These are phyloP conservation scores for Anodontia alba DNA, from an alignment of 2,888 invertebrate species.

Conservation along the genomic window DNA sequence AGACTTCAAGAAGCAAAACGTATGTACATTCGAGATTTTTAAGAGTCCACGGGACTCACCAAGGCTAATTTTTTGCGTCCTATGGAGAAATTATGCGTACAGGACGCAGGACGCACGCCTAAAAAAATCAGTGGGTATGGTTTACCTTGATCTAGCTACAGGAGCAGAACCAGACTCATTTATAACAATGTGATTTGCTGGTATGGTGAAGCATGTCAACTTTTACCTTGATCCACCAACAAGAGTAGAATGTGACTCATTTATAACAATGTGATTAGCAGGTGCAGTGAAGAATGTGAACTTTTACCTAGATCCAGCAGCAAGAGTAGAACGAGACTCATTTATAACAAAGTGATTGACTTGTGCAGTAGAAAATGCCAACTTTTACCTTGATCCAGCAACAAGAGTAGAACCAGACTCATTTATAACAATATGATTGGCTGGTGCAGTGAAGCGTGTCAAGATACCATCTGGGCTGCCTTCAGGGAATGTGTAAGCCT, in stretches of 20 bases:
- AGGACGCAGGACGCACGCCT: too few species aligned
- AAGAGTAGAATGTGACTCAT: conserved; percentile 88
- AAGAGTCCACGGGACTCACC: too few species aligned
- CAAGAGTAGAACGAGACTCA: conserved; percentile 88
- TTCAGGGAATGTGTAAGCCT: conserved; percentile 91
- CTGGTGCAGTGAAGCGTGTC: conserved; percentile 94
- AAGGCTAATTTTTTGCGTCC: too few species aligned
- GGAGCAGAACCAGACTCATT: conserved; percentile 89
- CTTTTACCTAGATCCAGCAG: conserved; percentile 88
- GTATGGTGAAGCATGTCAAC: conserved; percentile 94
- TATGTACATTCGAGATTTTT: too few species aligned
- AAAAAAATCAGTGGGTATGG: too few species aligned
- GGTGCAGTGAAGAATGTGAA: conserved; percentile 94
- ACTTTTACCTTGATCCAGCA: conserved; percentile 87
- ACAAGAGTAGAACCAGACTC: conserved; percentile 89
- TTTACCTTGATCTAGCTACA: conserved; percentile 88
- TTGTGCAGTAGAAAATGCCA: conserved; percentile 89
- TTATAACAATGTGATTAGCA: conserved; percentile 92
- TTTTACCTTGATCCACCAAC: conserved; percentile 88
- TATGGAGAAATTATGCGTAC: too few species aligned
- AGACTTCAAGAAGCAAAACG: too few species aligned
- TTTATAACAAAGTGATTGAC: conserved; percentile 92
- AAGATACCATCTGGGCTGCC: conserved; percentile 93
- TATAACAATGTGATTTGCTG: conserved; percentile 93
- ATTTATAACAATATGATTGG: conserved; percentile 91